Evolutionary conservation across 2,113 vertebrate genomes (phyloP).

Genomic region (Panthera uncia): DNA sequence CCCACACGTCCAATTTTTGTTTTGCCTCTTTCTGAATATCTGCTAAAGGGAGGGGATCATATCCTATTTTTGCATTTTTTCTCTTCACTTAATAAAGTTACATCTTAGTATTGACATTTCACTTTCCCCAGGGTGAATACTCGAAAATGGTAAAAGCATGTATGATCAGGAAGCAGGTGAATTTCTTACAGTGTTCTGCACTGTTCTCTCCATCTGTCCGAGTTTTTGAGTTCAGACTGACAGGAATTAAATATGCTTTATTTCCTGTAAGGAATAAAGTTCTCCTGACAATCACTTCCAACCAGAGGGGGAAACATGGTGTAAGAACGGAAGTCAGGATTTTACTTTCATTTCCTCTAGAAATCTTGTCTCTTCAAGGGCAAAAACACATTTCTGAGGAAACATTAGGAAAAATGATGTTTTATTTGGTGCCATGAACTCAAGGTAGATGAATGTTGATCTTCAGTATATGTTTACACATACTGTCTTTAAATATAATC

Average conservation of each 20-base stretch:
- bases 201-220: background rate
- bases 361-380: constrained; percentile 21
- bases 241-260: constrained; percentile 42
- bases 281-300: background rate
- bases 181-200: background rate
- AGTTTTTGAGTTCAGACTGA: constrained; percentile 25
- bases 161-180: background rate
- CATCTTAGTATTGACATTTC: background rate
- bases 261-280: constrained; percentile 17
- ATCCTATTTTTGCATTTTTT: background rate
- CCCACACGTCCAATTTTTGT: background rate
- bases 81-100: background rate
- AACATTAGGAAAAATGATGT: background rate
- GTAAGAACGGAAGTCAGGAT: background rate
- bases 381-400: constrained; percentile 11
- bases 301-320: background rate
- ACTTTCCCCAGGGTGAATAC: background rate
- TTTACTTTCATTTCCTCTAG: background rate
- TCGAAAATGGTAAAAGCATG: background rate
- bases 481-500: background rate
- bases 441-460: background rate
- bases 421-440: background rate
- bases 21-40: background rate
- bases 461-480: background rate
- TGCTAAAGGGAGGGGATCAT: background rate